Base-by-base conservation (phyloP, 2,797 vertebrate species). In the Anguilla pacifica region DNA sequence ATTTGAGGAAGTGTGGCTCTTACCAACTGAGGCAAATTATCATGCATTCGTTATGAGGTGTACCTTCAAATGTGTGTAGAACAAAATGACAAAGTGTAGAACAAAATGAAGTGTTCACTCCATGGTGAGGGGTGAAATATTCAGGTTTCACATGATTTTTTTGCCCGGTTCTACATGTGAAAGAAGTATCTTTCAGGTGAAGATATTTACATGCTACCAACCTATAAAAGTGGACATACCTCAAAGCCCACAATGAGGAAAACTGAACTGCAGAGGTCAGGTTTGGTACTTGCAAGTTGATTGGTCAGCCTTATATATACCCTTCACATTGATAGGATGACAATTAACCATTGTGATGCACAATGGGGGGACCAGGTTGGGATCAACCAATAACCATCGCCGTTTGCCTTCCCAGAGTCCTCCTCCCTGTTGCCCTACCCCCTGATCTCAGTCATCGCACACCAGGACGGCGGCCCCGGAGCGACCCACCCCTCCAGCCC, bases 371-470 rank as follows among this genome's bases (percentile, higher is more conserved):
- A 72, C 35, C 5, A 22, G 74, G 35, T 79, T 46, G 31, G 74
- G 74, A 79, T 79, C 35, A 39, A 43, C 2, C 4, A 22, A 67
- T 67, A 25, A 79, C 13, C 31, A 77, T 86, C 43, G 25, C 49
- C 82, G 46, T 35, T 87, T 91, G 72, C 91, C 83, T 88, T 64
- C 83, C 49, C 95, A 99, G 98, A 98, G 2, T 96, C 98, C 0
- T 93, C 97, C 35, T 95, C 98, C 13, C 95, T 98, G 72, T 95
- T 96, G 88, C 95, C 97, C 0, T 98, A 97, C 88, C 98, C 98
- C 0, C 96, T 98, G 55, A 96, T 99, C 89, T 98, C 97, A 0
- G 97, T 99, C 93, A 97, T 99, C 95, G 96, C 97, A 1, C 95
- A 96, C 85, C 98, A 98, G 94, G 97, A 97, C 0, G 92, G 96